A percentile compares a stretch with the other conserved stretches of the same genome.
Evolutionary conservation across 2,888 invertebrate species (phyloP).

Genomic region (Heterodera filipjevi): DNA sequence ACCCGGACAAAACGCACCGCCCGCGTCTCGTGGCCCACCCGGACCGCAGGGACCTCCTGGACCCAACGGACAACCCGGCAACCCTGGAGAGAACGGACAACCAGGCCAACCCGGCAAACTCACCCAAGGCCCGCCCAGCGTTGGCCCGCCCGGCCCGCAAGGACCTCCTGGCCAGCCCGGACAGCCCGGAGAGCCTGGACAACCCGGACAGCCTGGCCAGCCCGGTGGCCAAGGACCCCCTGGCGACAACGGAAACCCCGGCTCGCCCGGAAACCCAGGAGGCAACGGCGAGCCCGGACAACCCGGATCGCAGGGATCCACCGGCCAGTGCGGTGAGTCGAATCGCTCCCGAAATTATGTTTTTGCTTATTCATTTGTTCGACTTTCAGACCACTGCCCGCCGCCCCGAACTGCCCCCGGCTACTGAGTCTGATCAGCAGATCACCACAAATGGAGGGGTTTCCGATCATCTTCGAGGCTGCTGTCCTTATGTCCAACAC

Average conservation of each 20-base stretch:
- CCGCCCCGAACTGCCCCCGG: neutral
- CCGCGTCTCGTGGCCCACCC: conserved; percentile 37
- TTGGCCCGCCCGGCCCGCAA: conserved; percentile 21
- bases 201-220: conserved; percentile 1
- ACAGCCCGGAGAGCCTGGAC: neutral
- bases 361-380: neutral
- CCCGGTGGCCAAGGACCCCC: conserved; percentile 19
- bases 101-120: conserved; percentile 43
- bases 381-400: neutral
- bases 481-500: neutral
- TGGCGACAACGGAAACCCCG: conserved; percentile 19
- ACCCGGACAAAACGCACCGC: conserved; percentile 35
- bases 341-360: neutral
- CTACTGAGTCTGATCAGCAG: neutral
- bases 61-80: conserved; percentile 40
- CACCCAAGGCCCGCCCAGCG: conserved; percentile 28
- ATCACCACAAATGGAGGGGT: neutral
- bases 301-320: conserved; percentile 19
- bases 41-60: conserved; percentile 34
- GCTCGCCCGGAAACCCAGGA: conserved; percentile 17
- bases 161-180: conserved; percentile 24
- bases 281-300: conserved; percentile 27
- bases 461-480: neutral
- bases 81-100: conserved; percentile 40
- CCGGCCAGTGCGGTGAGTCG: conserved; percentile 5